Evolutionary conservation across 2,888 invertebrate genomes (phyloP).

Genomic region (Athalia cordata): DNA sequence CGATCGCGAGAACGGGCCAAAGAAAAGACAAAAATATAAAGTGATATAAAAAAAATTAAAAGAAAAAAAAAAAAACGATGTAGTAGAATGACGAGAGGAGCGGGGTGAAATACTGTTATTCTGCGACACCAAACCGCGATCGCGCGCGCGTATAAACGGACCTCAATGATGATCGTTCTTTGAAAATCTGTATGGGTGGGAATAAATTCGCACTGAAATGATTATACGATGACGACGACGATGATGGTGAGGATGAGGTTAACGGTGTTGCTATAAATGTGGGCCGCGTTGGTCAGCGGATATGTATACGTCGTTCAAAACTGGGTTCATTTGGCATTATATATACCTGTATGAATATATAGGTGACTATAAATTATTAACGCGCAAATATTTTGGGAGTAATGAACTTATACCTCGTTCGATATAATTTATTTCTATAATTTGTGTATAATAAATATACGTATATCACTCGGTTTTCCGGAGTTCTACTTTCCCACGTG

Average conservation of each 20-base stretch:
- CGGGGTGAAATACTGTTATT: constrained; percentile 40
- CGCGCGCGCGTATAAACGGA: background rate
- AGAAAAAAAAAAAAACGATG: background rate
- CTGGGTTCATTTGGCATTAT: constrained; percentile 12
- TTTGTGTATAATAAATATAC: too few relatives aligned
- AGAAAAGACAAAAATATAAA: background rate
- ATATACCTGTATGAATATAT: background rate
- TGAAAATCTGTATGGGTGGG: constrained; percentile 21
- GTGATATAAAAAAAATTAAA: background rate
- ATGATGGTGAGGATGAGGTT: background rate
- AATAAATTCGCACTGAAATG: constrained; percentile 19
- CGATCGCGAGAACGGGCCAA: background rate
- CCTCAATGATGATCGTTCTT: constrained; percentile 1
- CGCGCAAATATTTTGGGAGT: too few relatives aligned
- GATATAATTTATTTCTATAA: too few relatives aligned
- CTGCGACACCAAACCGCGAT: constrained; percentile 26
- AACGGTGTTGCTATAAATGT: constrained; percentile 40
- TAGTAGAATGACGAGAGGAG: background rate
- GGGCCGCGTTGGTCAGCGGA: constrained; percentile 38
- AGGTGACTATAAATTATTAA: too few relatives aligned
- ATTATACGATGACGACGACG: background rate
- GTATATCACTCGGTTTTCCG: too few relatives aligned
- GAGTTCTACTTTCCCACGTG: too few relatives aligned
- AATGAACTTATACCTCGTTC: too few relatives aligned
- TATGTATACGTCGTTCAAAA: constrained; percentile 6